A percentile compares a stretch with the other conserved stretches of the same genome.
phyloP scores from a whole-genome alignment of 1,140 invertebrate genomes.

The Halotydeus destructor region DNA sequence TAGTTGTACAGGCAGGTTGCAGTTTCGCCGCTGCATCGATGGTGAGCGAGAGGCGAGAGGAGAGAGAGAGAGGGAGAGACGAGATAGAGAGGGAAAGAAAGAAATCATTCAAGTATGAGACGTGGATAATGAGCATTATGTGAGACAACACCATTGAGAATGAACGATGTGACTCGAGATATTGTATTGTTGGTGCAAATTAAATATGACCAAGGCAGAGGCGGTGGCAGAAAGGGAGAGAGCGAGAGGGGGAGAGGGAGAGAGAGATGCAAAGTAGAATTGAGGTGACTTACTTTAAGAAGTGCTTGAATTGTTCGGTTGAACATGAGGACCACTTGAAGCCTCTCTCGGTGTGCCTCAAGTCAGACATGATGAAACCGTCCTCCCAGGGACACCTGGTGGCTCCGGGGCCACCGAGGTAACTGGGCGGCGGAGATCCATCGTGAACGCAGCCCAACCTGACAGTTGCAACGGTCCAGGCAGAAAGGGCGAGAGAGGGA shows the following conservation, averaged over 20 bases:
- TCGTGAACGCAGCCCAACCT: constrained; percentile 83
- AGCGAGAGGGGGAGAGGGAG: neutral
- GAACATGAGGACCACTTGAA: constrained; percentile 85
- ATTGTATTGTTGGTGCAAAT: neutral
- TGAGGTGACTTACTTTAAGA: constrained; percentile 52
- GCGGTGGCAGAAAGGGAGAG: neutral
- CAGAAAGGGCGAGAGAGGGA: neutral
- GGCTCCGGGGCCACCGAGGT: constrained; percentile 79
- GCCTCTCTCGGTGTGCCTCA: constrained; percentile 76
- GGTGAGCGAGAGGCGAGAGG: neutral
- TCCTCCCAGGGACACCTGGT: constrained; percentile 87
- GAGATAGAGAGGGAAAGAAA: constrained; percentile 1
- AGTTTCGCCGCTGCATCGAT: constrained; percentile 53
- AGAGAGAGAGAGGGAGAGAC: constrained; percentile 2
- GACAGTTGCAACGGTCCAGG: constrained; percentile 17
- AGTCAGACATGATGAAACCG: constrained; percentile 85
- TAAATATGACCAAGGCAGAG: constrained; percentile 2
- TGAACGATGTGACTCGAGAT: neutral
- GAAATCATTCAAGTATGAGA: neutral
- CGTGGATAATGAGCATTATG: neutral
- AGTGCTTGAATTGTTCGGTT: constrained; percentile 83
- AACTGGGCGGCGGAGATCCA: constrained; percentile 76
- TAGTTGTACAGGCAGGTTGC: constrained; percentile 81
- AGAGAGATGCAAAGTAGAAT: neutral
- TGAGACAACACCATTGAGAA: neutral